Evolutionary conservation across 2,113 vertebrate genomes (phyloP), one percentile per base, ranked within the genome.

Genomic region (Girardinichthys multiradiatus): DNA sequence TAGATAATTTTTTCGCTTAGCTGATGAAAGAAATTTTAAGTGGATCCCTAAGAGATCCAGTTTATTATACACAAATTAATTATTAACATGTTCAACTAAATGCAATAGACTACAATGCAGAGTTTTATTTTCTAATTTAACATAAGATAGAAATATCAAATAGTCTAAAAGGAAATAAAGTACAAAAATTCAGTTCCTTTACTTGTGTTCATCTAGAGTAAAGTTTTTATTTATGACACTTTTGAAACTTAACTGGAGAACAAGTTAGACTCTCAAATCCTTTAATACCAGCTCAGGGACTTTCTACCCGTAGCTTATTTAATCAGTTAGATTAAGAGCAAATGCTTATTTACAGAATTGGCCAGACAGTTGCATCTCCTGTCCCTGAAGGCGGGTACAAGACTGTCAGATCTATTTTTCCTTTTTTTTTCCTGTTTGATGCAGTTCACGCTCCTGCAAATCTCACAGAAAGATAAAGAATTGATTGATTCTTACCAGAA

Each of bases 271-370:
- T 15, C 54, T 63, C 58, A 84, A 77, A 84, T 80, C 70, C 64
- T 75, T 85, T 83, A 84, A 86, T 74, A 79, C 82, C 79, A 72
- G 76, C 81, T 86, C 72, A 79, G 67, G 77, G 78, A 86, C 77
- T 73, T 57, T 72, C 65, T 78, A 68, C 80, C 70, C 75, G 48
- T 64, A 81, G 81, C 26, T 73, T 73, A 58, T 78, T 81, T 78
- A 80, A 87, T 87, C 85, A 76, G 74, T 80, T 76, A 21, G 86
- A 91, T 87, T 90, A 87, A 76, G 85, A 82, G 75, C 63, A 77
- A 87, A 87, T 81, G 81, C 77, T 68, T 85, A 72, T 91, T 90
- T 84, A 72, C 62, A 79, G 75, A 86, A 66, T 72, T 86, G 74
- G 80, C 80, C 62, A 57, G 70, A 73, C 76, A 72, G 51, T 4